These are phyloP conservation scores for Tetramorium bicarinatum DNA, from an alignment of 2,888 invertebrate genomes.

Conservation along the genomic window DNA sequence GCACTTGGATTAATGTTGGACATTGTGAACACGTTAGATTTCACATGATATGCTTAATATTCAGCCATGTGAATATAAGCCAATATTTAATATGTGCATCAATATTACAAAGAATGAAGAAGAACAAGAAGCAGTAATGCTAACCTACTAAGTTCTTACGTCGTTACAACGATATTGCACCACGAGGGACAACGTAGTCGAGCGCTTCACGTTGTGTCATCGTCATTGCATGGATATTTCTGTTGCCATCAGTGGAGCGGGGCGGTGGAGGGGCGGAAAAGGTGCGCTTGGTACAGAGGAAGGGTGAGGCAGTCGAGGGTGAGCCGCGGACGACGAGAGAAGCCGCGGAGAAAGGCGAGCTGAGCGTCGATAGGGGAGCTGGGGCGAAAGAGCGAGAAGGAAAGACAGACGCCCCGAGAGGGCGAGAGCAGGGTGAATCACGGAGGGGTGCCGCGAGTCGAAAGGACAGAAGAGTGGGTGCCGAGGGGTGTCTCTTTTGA, in stretches of 20 bases:
- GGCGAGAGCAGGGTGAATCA: constrained; percentile 68
- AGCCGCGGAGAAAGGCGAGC: constrained; percentile 64
- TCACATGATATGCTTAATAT: neutral
- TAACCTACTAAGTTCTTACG: constrained; percentile 59
- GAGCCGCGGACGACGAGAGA: constrained; percentile 66
- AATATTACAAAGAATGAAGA: neutral
- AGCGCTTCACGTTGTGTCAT: constrained; percentile 67
- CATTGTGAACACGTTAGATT: too few relatives aligned
- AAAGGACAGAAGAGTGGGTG: constrained; percentile 68
- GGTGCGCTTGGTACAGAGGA: constrained; percentile 56
- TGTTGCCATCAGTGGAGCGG: neutral
- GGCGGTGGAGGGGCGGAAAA: neutral
- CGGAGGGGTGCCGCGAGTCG: constrained; percentile 69
- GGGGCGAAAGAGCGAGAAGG: constrained; percentile 40
- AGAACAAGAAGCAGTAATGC: neutral
- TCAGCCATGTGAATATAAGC: neutral
- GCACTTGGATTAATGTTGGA: too few relatives aligned
- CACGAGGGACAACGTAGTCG: constrained; percentile 49
- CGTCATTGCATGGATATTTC: constrained; percentile 35
- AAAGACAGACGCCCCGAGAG: constrained; percentile 6
- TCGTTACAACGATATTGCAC: constrained; percentile 67
- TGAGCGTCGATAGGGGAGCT: constrained; percentile 22
- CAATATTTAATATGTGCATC: neutral
- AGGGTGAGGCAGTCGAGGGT: constrained; percentile 24
- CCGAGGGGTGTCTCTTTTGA: constrained; percentile 80